Evolutionary conservation across 2,113 vertebrate genomes (phyloP).

Genomic region (Carassius auratus): DNA sequence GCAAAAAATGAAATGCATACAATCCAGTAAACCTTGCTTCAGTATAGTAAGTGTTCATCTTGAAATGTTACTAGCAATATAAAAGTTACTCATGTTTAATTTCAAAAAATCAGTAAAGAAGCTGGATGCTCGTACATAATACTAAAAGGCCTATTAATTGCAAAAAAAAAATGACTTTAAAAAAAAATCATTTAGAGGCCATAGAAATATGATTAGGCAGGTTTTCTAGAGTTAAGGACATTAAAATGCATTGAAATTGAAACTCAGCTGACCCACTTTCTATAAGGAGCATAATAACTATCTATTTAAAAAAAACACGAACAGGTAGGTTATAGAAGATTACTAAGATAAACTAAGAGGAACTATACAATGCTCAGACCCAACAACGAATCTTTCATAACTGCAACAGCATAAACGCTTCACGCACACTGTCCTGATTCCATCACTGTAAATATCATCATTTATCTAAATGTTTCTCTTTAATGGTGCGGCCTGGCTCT

Average conservation of each 20-base stretch:
- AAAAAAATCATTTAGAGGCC: neutral
- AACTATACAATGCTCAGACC: neutral
- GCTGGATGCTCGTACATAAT: neutral
- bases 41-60: too few relatives aligned
- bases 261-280: neutral
- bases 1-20: too few relatives aligned
- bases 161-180: too few relatives aligned
- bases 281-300: neutral
- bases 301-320: neutral
- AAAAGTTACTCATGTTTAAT: neutral
- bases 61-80: neutral
- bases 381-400: conserved; percentile 18
- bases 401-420: neutral
- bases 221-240: neutral
- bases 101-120: too few relatives aligned
- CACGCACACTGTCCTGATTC: conserved; percentile 15
- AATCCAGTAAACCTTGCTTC: too few relatives aligned
- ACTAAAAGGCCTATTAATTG: neutral
- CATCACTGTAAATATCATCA: conserved; percentile 30
- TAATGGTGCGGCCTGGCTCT: conserved; percentile 18
- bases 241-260: neutral
- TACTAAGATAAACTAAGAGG: neutral
- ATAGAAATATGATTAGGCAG: neutral
- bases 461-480: conserved; percentile 2
- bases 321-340: neutral